Base-by-base conservation (phyloP, 2,888 invertebrate genomes). In the Morinoia aosen region DNA sequence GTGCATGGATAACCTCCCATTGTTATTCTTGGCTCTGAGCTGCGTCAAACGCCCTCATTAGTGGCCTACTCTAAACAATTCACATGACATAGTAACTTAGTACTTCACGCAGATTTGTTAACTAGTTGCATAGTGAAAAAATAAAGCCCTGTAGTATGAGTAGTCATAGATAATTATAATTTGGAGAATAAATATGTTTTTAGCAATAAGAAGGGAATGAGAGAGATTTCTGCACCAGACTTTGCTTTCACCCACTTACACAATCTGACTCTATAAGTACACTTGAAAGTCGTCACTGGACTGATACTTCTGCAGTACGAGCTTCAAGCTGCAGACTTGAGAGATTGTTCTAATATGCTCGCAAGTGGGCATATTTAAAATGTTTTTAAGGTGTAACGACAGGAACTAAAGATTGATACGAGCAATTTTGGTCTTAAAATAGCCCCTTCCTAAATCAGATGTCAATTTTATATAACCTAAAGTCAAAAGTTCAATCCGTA, bases 41-140 rank as follows among this genome's bases (percentile, higher is more conserved):
- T 33, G 33, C 76, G 76, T 25, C 76, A 76, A 76, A 76, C 33
- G 76, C 76, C 76, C 76, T 76, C 25, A 25, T 76, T 76, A 76
- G 76, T 76, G 76, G 76, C 19, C 76, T 12, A 76, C 76, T 76
- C 76, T 76, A 76, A 76, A 33, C 76, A 76, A 76, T 76, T 76
- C 76, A 76, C 76, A 76, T 76, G 33, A 76, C 61, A 61, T 76
- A 76, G 76, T 76, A 33, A 76, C 76, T 76, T 76, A 76, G 76
- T 12, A 16, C 33, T 76, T 76, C 25, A 76, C 76, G 25, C 25
- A 76, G 76, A 76, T 76, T 76, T 76, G 76, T 76, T 25, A 19
- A 76, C 25, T 76, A 76, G 76, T 76, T 76, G 76, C 76, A 76
- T 76, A 76, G 76, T 76, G 76, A 76, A 76, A 48, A 76, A 76